Percentiles rank a stretch among this genome's conserved stretches.
phyloP scores from a whole-genome alignment of 2,797 vertebrate genomes.

The Rhynchonycteris naso region DNA sequence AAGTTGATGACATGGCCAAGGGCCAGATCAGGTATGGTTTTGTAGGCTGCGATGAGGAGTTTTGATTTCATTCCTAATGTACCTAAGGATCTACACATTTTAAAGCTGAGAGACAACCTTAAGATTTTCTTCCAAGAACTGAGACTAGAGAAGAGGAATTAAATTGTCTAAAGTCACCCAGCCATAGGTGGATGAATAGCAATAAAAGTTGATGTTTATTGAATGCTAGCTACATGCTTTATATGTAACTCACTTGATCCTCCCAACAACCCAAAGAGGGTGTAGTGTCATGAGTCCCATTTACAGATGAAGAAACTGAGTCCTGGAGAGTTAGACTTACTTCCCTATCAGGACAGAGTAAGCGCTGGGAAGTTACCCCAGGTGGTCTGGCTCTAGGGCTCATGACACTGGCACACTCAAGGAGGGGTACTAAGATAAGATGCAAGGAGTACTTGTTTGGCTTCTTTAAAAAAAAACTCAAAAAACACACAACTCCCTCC shows the following conservation, averaged over 20 bases:
- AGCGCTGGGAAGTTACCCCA: not conserved
- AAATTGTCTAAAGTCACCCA: not conserved
- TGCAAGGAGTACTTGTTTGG: not conserved
- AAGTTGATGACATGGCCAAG: too few species aligned
- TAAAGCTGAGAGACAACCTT: not conserved
- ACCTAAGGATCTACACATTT: not conserved
- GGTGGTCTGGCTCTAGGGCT: not conserved
- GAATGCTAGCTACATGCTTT: fast-evolving
- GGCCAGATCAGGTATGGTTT: not conserved
- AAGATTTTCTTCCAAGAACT: not conserved
- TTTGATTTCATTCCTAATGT: not conserved
- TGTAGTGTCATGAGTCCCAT: fast-evolving
- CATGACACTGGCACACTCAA: fast-evolving
- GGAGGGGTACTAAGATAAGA: not conserved
- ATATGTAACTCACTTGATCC: not conserved
- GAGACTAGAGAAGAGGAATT: not conserved
- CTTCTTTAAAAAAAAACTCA: not conserved
- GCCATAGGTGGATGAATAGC: fast-evolving
- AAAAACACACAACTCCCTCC: not conserved
- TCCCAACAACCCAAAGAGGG: fast-evolving
- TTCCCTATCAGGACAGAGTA: too few species aligned
- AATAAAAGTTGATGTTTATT: fast-evolving
- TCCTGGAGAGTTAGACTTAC: not conserved
- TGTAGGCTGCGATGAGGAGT: fast-evolving
- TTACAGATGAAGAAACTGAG: not conserved